Percentiles rank a stretch among this genome's conserved stretches.
Evolutionary conservation across 2,797 vertebrate genomes (phyloP).

Genomic region (Pangasius larnaudii): DNA sequence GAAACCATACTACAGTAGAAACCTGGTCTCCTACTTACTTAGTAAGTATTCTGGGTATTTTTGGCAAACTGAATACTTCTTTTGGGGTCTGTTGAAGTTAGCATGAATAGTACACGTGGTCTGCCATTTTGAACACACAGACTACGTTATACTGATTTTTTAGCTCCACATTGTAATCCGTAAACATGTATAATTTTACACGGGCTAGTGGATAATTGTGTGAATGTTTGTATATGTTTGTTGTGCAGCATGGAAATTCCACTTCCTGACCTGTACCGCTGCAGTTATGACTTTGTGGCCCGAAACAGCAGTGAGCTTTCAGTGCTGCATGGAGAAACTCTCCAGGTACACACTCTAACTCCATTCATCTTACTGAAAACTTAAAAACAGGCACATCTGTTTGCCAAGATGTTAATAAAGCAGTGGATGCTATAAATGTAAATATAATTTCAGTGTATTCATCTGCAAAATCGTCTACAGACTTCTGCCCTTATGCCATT

Average conservation of each 20-base stretch:
- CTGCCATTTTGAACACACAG: neutral
- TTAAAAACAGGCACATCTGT: neutral
- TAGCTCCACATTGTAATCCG: neutral
- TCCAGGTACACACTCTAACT: constrained; percentile 75
- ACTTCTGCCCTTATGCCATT: neutral
- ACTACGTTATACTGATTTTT: neutral
- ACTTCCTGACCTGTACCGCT: constrained; percentile 66
- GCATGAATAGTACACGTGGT: neutral
- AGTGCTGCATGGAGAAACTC: constrained; percentile 79
- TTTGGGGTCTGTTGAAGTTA: neutral
- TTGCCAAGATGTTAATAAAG: neutral
- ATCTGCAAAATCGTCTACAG: neutral
- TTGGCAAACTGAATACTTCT: neutral
- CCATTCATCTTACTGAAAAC: neutral
- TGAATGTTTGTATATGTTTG: neutral
- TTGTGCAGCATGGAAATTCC: constrained; percentile 56
- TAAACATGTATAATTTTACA: neutral
- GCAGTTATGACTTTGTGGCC: constrained; percentile 88
- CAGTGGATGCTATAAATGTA: neutral
- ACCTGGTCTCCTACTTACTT: neutral
- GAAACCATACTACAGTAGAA: neutral
- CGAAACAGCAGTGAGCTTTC: constrained; percentile 88
- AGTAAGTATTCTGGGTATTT: neutral
- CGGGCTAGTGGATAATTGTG: neutral
- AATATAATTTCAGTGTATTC: neutral